Evolutionary conservation across 2,888 invertebrate genomes (phyloP).

Genomic region (Rotaria socialis): DNA sequence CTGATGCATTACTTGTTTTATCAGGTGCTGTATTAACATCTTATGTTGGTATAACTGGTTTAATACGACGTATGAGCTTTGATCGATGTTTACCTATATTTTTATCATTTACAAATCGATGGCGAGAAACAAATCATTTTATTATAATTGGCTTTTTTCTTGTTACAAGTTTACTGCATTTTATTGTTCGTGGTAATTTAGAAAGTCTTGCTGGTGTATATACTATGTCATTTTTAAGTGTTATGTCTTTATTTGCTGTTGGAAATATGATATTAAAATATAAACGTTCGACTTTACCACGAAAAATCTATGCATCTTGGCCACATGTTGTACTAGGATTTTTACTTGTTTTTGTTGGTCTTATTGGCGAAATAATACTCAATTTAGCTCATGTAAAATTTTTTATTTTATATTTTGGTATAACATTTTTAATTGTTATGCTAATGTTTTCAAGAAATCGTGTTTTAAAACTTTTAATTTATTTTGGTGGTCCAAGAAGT

Average conservation of each 20-base stretch:
- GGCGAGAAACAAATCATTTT: slow-evolving; percentile 30
- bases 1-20: slow-evolving; percentile 28
- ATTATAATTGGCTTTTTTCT: not conserved
- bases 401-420: slow-evolving; percentile 28
- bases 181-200: not conserved
- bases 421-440: slow-evolving; percentile 7
- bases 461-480: slow-evolving; percentile 32
- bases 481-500: not conserved
- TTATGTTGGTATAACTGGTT: slow-evolving; percentile 12
- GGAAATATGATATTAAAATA: slow-evolving; percentile 36
- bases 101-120: not conserved
- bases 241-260: slow-evolving; percentile 28
- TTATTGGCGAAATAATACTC: slow-evolving; percentile 16
- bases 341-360: not conserved
- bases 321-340: slow-evolving; percentile 6
- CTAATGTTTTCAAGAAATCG: slow-evolving; percentile 35
- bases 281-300: slow-evolving; percentile 16
- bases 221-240: slow-evolving; percentile 26
- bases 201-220: slow-evolving; percentile 25
- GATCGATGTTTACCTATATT: slow-evolving; percentile 35
- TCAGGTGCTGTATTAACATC: slow-evolving; percentile 24
- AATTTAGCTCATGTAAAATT: not conserved
- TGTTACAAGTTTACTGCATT: slow-evolving; percentile 11
- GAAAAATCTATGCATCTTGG: not conserved
- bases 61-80: slow-evolving; percentile 36